Percentiles rank a stretch among this genome's conserved stretches.
Evolutionary conservation across 2,113 vertebrate genomes (phyloP).

Genomic region (Odontesthes bonariensis): DNA sequence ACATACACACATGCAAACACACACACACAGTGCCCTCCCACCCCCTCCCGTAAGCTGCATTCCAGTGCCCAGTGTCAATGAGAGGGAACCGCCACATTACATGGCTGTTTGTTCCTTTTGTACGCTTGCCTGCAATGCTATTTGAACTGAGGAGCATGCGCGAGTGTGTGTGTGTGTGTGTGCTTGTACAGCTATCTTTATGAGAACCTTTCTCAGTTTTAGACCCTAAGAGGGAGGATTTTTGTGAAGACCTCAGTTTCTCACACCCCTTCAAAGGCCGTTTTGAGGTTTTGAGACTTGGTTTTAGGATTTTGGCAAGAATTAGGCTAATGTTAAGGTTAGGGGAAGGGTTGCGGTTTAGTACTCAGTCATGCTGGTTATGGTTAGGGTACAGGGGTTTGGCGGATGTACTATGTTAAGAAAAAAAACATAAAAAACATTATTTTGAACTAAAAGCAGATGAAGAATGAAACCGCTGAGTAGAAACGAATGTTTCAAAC

Average conservation of each 20-base stretch:
- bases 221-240: not conserved
- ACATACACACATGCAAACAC: slow-evolving; percentile 47
- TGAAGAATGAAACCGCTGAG: not conserved
- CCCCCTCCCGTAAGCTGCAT: slow-evolving; percentile 51
- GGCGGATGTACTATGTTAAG: not conserved
- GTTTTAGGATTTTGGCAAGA: slow-evolving; percentile 1
- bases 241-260: slow-evolving; percentile 6
- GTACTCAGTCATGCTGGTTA: slow-evolving; percentile 2
- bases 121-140: slow-evolving; percentile 69
- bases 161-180: slow-evolving; percentile 34
- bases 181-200: slow-evolving; percentile 5
- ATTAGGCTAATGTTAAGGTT: slow-evolving; percentile 8
- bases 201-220: not conserved
- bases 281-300: slow-evolving; percentile 5
- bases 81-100: slow-evolving; percentile 81
- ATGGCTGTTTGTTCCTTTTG: slow-evolving; percentile 86
- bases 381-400: not conserved
- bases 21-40: slow-evolving; percentile 13
- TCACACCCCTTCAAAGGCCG: slow-evolving; percentile 13
- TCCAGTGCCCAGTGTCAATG: slow-evolving; percentile 79
- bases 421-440: not conserved
- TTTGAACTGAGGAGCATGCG: slow-evolving; percentile 48
- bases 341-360: not conserved
- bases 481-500: not conserved
- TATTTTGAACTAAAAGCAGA: not conserved